Percentiles rank a stretch among this genome's conserved stretches.
These are phyloP conservation scores for Atractosteus spatula DNA, from an alignment of 2,113 vertebrate genomes.

Conservation along the genomic window DNA sequence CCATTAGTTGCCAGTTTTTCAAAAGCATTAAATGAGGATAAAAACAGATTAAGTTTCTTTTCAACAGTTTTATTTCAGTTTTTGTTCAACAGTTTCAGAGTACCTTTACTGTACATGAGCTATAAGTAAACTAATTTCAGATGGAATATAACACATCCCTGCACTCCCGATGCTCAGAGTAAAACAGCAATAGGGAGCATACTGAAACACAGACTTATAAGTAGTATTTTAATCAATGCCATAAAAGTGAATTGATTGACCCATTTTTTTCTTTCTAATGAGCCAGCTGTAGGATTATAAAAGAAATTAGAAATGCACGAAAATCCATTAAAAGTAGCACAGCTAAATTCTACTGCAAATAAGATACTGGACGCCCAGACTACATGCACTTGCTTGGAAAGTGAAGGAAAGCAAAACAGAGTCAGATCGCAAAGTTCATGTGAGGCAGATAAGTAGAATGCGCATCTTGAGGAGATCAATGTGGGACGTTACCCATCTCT, in stretches of 20 bases:
- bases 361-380: slow-evolving; percentile 69
- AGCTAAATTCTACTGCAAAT: slow-evolving; percentile 72
- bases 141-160: slow-evolving; percentile 72
- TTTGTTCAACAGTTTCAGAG: slow-evolving; percentile 54
- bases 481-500: no score
- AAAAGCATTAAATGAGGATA: no score
- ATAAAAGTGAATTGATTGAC: slow-evolving; percentile 60
- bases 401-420: slow-evolving; percentile 43
- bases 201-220: slow-evolving; percentile 68
- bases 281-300: slow-evolving; percentile 60
- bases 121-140: slow-evolving; percentile 70
- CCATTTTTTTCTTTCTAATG: slow-evolving; percentile 46
- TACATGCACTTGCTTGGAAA: slow-evolving; percentile 72
- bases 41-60: not conserved
- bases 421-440: slow-evolving; percentile 51
- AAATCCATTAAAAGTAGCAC: slow-evolving; percentile 68
- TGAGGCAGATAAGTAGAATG: slow-evolving; percentile 34
- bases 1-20: no score
- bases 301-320: slow-evolving; percentile 69
- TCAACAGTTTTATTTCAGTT: slow-evolving; percentile 19
- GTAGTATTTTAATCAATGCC: slow-evolving; percentile 70
- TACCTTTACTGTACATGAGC: slow-evolving; percentile 72
- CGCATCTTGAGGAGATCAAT: no score
- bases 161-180: slow-evolving; percentile 61
- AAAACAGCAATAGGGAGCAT: slow-evolving; percentile 62